Evolutionary conservation across 1,140 invertebrate species (phyloP), one percentile per base, ranked within the genome.

Genomic region (Hetaerina americana): DNA sequence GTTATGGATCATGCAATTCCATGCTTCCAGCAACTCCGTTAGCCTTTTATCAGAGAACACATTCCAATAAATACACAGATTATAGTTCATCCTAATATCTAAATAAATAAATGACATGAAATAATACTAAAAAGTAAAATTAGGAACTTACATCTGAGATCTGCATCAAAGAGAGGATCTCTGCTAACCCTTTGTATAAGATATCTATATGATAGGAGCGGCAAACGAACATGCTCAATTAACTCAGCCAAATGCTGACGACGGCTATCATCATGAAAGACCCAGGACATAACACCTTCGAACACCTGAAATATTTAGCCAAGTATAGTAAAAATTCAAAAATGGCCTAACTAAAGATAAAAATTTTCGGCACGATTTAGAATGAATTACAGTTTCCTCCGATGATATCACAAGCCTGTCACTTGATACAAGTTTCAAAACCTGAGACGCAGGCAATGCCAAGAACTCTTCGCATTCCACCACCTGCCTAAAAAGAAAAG

Each of bases 391-490:
- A 82, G 94, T 94, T 84, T 97, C 95, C 82, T 98, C 96, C 26
- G 89, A 89, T 68, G 92, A 88, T 27, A 96, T 94, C 70, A 90
- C 92, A 71, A 96, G 83, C 76, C 90, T 87, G 83, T 98, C 95
- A 81, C 93, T 96, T 71, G 89, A 89, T 70, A 98, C 94, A 49
- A 97, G 83, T 80, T 89, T 89, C 49, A 87, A 86, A 26, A 98
- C 91, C 83, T 95, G 90, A 69, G 89, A 85, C 25, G 89, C 85
- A 12, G 88, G 86, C 69, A 97, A 83, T 66, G 92, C 88, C 68
- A 96, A 82, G 84, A 97, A 98, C 83, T 97, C 95, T 81, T 97
- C 95, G 77, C 92, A 89, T 79, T 96, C 92, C n/a, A 96, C 90
- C 70, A 96, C 93, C 78, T 96, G 92, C 71, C 92, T 94, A 79